Conservation (phyloP, 2,888 invertebrate genomes). For the Acanthococcus lagerstroemiae region DNA sequence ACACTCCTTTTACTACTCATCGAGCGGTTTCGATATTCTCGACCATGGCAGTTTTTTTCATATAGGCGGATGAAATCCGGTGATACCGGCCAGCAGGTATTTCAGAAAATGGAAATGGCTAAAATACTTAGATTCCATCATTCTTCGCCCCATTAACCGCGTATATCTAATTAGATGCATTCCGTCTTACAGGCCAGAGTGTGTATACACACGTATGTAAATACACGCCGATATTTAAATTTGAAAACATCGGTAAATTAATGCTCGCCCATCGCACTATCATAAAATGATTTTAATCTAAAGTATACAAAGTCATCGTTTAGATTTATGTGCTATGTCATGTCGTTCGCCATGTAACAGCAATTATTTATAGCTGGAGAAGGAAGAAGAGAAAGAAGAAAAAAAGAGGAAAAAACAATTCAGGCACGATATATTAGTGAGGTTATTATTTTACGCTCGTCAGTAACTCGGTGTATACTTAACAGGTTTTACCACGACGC, state of each 20-base stretch:
- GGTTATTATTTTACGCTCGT: constrained; percentile 19
- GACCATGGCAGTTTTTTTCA: no score
- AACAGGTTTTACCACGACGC: constrained; percentile 7
- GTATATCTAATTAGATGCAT: no score
- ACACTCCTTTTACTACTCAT: no score
- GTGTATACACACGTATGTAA: no score
- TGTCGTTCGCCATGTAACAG: constrained; percentile 17
- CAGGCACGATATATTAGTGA: constrained; percentile 9
- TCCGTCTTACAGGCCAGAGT: no score
- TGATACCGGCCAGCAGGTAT: no score
- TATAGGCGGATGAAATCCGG: no score
- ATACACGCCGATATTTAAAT: no score
- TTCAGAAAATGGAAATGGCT: no score
- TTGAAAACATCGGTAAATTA: neutral
- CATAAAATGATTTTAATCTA: neutral
- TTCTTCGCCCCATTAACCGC: no score
- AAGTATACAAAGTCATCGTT: constrained; percentile 18
- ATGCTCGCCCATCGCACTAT: neutral
- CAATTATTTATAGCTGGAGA: constrained; percentile 11
- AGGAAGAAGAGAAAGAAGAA: neutral
- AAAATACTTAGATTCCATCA: no score
- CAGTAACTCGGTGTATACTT: constrained; percentile 10
- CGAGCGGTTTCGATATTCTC: no score
- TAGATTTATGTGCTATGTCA: constrained; percentile 18
- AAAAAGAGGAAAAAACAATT: neutral